Evolutionary conservation across 2,888 invertebrate genomes (phyloP), one percentile per base, ranked within the genome.

Genomic region (Hermaeophaga mercurialis): DNA sequence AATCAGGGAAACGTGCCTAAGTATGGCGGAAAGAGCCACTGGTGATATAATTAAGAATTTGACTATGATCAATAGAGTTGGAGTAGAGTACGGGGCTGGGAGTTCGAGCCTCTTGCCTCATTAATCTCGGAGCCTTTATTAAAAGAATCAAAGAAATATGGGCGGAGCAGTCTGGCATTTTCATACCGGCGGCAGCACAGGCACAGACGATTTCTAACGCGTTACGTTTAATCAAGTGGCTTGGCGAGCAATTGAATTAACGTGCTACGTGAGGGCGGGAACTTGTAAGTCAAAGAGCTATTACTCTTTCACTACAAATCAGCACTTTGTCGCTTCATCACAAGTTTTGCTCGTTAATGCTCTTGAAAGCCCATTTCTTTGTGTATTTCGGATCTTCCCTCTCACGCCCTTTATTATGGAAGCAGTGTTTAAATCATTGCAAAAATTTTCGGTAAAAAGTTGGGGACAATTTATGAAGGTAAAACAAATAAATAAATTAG

Each of bases 81-180:
- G 62, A 11, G 19, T 22, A n/a, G 39, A 11, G 4, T 15, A 38
- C 63, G 62, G 33, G 61, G 59, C 61, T 62, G 65, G 64, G 59
- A 65, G 59, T 68, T 66, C 66, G 66, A 65, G 67, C 66, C 69
- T 70, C 64, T 66, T 65, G 68, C 73, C 74, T 78, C 79, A 78
- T 79, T 79, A 78, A 79, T 78, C 75, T 66, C 63, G 58, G 63
- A 59, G 71, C 70, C 73, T 73, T 80, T 78, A 80, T 80, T 79
- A 79, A 79, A 80, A 80, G 78, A 79, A 78, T 78, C 71, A 75
- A 74, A 78, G 78, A 79, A 78, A 78, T 79, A 79, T 79, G 75
- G 79, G 78, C 77, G 79, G 73, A 73, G 72, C 72, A 65, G 68
- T 56, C 68, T 69, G 69, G 66, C 68, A 66, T 66, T 67, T 65